phyloP scores from a whole-genome alignment of 2,113 vertebrate species.

The Sphyrna mokarran region DNA sequence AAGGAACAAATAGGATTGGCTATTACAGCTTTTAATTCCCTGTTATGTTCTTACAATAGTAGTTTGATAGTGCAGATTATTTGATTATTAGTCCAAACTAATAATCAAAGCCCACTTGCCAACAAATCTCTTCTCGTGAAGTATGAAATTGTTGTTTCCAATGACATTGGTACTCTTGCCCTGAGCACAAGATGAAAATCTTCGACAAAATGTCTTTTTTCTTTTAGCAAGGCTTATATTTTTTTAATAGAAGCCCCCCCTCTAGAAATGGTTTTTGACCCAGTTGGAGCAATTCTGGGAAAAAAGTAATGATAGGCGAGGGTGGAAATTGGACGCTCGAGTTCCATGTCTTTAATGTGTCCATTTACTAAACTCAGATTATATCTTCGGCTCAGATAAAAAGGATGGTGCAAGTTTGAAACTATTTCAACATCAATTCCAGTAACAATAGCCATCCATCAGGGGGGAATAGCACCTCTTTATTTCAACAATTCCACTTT shows the following conservation, averaged over 20 bases:
- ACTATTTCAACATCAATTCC: conserved; percentile 1
- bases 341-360: neutral
- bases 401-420: neutral
- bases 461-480: neutral
- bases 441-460: neutral
- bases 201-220: too few species aligned
- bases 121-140: too few species aligned
- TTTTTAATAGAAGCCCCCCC: neutral
- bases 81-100: too few species aligned
- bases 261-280: neutral
- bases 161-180: too few species aligned
- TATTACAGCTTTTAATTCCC: neutral
- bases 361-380: neutral
- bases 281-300: neutral
- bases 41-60: neutral
- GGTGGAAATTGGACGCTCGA: neutral
- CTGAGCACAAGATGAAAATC: too few species aligned
- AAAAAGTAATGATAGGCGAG: neutral
- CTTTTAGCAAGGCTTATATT: neutral
- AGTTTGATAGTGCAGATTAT: too few species aligned
- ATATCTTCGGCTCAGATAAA: neutral
- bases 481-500: neutral
- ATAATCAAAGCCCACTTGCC: too few species aligned
- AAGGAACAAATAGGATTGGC: neutral
- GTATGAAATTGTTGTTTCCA: too few species aligned